A percentile compares a stretch with the other conserved stretches of the same genome.
Evolutionary conservation across 2,888 invertebrate genomes (phyloP).

Genomic region (Germaria angustata): DNA sequence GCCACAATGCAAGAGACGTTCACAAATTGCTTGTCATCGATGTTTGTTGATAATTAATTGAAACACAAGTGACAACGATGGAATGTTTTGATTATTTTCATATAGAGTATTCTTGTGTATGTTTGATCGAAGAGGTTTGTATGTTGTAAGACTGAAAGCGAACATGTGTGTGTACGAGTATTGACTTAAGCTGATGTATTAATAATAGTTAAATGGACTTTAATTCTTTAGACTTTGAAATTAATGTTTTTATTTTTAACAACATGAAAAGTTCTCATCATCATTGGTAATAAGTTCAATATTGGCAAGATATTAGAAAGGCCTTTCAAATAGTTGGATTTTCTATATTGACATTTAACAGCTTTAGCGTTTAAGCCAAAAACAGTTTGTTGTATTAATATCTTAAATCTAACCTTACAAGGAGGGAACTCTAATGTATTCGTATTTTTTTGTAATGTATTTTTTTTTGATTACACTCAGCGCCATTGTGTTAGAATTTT

Average conservation of each 20-base stretch:
- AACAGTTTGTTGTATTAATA: constrained; percentile 31
- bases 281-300: neutral
- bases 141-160: neutral
- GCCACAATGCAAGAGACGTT: constrained; percentile 28
- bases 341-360: neutral
- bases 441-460: neutral
- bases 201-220: neutral
- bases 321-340: neutral
- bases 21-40: constrained; percentile 70
- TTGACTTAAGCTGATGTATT: neutral
- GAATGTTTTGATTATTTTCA: constrained; percentile 44
- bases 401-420: constrained; percentile 56
- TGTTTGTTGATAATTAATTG: constrained; percentile 68
- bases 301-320: constrained; percentile 27
- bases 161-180: neutral
- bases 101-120: neutral
- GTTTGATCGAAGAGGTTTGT: neutral
- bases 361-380: neutral
- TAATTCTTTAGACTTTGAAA: neutral
- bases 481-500: neutral
- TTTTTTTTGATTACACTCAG: neutral
- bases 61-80: constrained; percentile 63
- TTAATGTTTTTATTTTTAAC: neutral
- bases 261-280: neutral
- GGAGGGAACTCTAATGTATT: neutral